phyloP scores from a whole-genome alignment of 2,888 invertebrate species.

The Drosophila conformis region DNA sequence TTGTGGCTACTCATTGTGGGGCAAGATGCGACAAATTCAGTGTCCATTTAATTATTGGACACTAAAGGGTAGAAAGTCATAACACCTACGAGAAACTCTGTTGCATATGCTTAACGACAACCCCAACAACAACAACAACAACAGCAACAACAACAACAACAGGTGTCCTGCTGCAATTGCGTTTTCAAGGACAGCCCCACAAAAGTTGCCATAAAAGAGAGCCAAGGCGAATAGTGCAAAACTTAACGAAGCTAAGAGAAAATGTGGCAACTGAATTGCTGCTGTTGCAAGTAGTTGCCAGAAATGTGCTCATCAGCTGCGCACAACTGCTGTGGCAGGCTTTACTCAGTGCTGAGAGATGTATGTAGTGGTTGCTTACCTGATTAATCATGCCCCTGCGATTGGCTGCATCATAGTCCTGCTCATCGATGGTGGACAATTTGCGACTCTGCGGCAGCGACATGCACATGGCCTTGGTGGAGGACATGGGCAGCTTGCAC shows the following conservation, averaged over 20 bases:
- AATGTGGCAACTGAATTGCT: background rate
- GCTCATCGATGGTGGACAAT: conserved; percentile 72
- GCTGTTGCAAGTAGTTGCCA: background rate
- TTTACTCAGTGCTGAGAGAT: background rate
- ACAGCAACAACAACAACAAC: background rate
- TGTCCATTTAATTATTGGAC: background rate
- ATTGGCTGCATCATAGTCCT: conserved; percentile 67
- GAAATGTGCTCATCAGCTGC: background rate
- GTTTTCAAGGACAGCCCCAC: conserved; percentile 41
- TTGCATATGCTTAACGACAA: conserved; percentile 2
- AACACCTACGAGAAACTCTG: background rate
- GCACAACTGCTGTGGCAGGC: background rate
- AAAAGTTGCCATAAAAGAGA: conserved; percentile 55
- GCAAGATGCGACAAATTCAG: background rate
- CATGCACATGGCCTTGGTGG: conserved; percentile 14
- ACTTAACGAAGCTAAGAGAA: conserved; percentile 3
- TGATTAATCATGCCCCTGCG: conserved; percentile 74
- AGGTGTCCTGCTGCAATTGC: conserved; percentile 17
- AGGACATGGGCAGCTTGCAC: conserved; percentile 56
- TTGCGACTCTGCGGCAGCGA: conserved; percentile 30
- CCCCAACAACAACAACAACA: background rate
- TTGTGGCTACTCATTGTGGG: background rate
- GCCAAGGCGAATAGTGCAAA: background rate
- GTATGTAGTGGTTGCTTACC: conserved; percentile 49
- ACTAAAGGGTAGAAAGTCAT: background rate